phyloP scores from a whole-genome alignment of 2,797 vertebrate genomes.

The Lates japonicus region DNA sequence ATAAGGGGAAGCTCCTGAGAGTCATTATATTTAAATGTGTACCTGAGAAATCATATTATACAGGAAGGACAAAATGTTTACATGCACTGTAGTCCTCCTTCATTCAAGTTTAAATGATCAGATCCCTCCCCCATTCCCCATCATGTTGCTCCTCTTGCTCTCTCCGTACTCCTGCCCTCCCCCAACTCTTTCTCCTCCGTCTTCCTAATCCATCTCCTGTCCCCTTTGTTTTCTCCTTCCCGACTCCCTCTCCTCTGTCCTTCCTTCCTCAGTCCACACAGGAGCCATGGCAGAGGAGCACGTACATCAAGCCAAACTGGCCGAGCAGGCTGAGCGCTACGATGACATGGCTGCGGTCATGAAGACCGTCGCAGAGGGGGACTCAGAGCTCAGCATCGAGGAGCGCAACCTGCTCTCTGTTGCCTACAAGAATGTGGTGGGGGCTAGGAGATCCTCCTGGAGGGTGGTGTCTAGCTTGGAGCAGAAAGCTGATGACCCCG shows the following conservation, averaged over 20 bases:
- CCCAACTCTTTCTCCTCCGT: conserved; percentile 24
- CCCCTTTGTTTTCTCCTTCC: conserved; percentile 51
- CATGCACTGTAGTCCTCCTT: conserved; percentile 11
- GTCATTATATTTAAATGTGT: neutral
- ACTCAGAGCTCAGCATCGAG: conserved; percentile 90
- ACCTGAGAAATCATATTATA: conserved; percentile 16
- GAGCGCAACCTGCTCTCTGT: conserved; percentile 98
- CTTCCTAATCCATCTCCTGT: conserved; percentile 46
- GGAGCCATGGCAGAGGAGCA: conserved; percentile 87
- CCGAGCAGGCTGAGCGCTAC: conserved; percentile 98
- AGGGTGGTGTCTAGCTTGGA: conserved; percentile 95
- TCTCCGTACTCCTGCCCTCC: conserved; percentile 28
- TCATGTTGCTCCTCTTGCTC: conserved; percentile 9
- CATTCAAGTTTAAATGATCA: conserved; percentile 27
- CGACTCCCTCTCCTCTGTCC: conserved; percentile 22
- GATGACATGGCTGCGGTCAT: conserved; percentile 97
- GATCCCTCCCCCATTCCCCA: neutral
- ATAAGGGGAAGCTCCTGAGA: neutral
- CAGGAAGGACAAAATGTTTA: conserved; percentile 1
- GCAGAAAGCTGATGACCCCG: conserved; percentile 89
- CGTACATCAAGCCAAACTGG: conserved; percentile 95
- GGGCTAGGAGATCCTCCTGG: conserved; percentile 95
- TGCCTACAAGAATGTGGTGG: conserved; percentile 99
- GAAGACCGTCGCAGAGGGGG: conserved; percentile 92
- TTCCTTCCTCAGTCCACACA: conserved; percentile 59